These are phyloP conservation scores for Lepidochrysops patricia DNA, from an alignment of 2,888 invertebrate species.

Conservation along the genomic window DNA sequence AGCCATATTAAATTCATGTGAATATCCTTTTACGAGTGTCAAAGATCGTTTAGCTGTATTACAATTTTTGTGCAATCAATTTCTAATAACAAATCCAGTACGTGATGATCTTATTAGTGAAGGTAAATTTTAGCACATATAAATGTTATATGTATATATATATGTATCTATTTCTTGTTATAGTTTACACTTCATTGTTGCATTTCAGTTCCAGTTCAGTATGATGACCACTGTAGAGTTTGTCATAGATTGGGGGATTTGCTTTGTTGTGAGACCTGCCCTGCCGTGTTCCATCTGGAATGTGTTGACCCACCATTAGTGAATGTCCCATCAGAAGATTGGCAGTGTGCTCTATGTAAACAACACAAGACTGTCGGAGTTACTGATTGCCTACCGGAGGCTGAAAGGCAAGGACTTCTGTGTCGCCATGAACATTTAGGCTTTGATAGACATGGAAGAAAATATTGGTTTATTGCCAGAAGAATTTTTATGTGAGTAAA, in stretches of 20 bases:
- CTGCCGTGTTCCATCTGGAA: constrained; percentile 97
- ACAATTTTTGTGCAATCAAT: constrained; percentile 94
- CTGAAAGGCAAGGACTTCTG: constrained; percentile 92
- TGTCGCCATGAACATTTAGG: constrained; percentile 96
- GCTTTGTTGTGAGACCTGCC: constrained; percentile 97
- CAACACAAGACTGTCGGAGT: constrained; percentile 94
- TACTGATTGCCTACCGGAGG: constrained; percentile 92
- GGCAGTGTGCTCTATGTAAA: constrained; percentile 96
- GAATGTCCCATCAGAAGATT: constrained; percentile 96
- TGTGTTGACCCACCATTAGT: constrained; percentile 96
- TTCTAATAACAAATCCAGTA: constrained; percentile 93
- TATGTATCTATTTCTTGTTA: constrained; percentile 13
- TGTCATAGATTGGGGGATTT: constrained; percentile 95
- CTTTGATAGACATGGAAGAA: constrained; percentile 95
- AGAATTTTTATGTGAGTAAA: constrained; percentile 92
- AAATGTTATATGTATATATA: too few species aligned
- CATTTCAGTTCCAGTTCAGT: constrained; percentile 83
- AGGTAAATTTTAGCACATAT: constrained; percentile 69
- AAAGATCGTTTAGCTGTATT: constrained; percentile 87
- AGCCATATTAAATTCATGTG: constrained; percentile 79
- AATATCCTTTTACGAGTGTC: constrained; percentile 91
- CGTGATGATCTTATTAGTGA: constrained; percentile 95
- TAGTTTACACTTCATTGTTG: constrained; percentile 13
- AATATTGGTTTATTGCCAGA: constrained; percentile 97
- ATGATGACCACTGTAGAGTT: constrained; percentile 93